These are phyloP conservation scores for Drosophila neocordata DNA, from an alignment of 1,140 invertebrate genomes.

Conservation along the genomic window DNA sequence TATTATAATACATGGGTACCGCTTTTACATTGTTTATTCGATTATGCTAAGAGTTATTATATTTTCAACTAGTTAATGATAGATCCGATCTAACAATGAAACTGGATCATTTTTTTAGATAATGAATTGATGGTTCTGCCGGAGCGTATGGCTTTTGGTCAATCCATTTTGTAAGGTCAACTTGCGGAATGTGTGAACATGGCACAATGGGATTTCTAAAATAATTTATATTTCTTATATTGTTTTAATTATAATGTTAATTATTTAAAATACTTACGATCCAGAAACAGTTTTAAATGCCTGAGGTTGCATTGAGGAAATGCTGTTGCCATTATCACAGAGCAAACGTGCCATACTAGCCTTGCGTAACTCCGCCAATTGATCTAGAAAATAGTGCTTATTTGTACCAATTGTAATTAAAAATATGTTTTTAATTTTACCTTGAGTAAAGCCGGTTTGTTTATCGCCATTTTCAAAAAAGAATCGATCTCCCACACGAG, in stretches of 20 bases:
- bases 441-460: slow-evolving; percentile 88
- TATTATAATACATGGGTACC: slow-evolving; percentile 61
- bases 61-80: slow-evolving; percentile 73
- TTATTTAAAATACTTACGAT: slow-evolving; percentile 83
- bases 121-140: slow-evolving; percentile 52
- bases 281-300: slow-evolving; percentile 86
- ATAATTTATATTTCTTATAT: background rate
- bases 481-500: slow-evolving; percentile 91
- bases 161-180: slow-evolving; percentile 87
- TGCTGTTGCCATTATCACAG: slow-evolving; percentile 93
- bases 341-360: slow-evolving; percentile 91
- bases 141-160: slow-evolving; percentile 66
- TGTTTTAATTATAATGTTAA: background rate
- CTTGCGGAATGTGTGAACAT: slow-evolving; percentile 86
- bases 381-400: slow-evolving; percentile 84
- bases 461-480: slow-evolving; percentile 91
- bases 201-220: slow-evolving; percentile 87
- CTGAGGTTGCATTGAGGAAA: slow-evolving; percentile 89
- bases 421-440: slow-evolving; percentile 81
- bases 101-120: slow-evolving; percentile 59
- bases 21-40: slow-evolving; percentile 55
- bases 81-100: slow-evolving; percentile 22
- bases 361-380: slow-evolving; percentile 93
- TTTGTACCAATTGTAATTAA: slow-evolving; percentile 1
- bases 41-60: slow-evolving; percentile 71